Base-by-base conservation (phyloP, 2,888 invertebrate genomes). In the Apoda limacodes region DNA sequence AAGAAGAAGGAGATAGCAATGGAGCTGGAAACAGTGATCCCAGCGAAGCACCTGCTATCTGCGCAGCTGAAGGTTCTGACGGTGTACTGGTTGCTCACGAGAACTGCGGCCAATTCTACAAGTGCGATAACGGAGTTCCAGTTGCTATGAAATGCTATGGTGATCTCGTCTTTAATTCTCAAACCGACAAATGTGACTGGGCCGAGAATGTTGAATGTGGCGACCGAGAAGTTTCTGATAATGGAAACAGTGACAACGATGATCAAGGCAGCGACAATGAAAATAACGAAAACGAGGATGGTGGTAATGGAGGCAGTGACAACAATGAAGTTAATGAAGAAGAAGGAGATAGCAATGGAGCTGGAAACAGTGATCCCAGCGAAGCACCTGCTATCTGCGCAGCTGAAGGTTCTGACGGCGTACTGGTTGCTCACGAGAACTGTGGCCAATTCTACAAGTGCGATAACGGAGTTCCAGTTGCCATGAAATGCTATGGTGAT, bases 371-470 rank as follows among this genome's bases (percentile, higher is more conserved):
- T 15, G 38, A 49, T 9, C 52, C 51, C 4, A 42, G 32, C 2
- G 46, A 55, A 36, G 58, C 58, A 11, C 39, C 48, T 0, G 21
- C 37, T 1, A 54, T 62, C 5, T 65, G 63, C 25, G 37, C 43
- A 5, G 34, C 40, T 4, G 33, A 40, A 4, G 46, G 40, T 7
- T 56, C 60, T 4, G 51, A 62, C 2, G 57, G 55, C 1, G 28
- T 40, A 2, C 32, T 60, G 1, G 37, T 60, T 2, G 52, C 57
- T n/a, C 55, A 63, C 27, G 49, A 55, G 42, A 42, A 43, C 20
- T 64, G 64, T 34, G 50, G 54, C 22, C 34, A 50, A 27, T 63
- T 50, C 25, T 64, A 64, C 32, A 48, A 46, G 25, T 67, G 66
- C 17, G 17, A 14, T 7, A n/a, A 44, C 13, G 52, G 60, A 4